Percentiles rank a stretch among this genome's conserved stretches.
phyloP scores from a whole-genome alignment of 2,797 vertebrate genomes.

The Enteromius radiatus region DNA sequence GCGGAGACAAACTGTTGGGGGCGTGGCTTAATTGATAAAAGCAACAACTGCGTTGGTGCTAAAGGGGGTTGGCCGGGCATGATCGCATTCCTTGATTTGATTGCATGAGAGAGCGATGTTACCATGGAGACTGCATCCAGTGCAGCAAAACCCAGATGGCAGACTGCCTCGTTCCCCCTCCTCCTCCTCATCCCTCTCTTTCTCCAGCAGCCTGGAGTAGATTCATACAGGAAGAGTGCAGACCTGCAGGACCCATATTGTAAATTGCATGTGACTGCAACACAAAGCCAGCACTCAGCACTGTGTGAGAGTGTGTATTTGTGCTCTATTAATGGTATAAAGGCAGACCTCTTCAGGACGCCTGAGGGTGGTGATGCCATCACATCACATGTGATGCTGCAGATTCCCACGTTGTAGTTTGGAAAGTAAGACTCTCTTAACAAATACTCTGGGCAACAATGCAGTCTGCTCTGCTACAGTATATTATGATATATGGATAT shows the following conservation, averaged over 20 bases:
- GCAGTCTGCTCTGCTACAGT: background rate
- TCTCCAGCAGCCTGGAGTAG: background rate
- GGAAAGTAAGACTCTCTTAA: slow-evolving; percentile 20
- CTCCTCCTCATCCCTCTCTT: slow-evolving; percentile 9
- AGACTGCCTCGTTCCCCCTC: slow-evolving; percentile 18
- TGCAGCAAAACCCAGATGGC: slow-evolving; percentile 56
- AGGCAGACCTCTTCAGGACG: slow-evolving; percentile 16
- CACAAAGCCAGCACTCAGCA: slow-evolving; percentile 38
- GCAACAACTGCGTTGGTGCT: slow-evolving; percentile 6
- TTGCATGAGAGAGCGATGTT: slow-evolving; percentile 56
- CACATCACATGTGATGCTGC: slow-evolving; percentile 31
- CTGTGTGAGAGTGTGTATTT: background rate
- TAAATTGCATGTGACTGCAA: slow-evolving; percentile 29
- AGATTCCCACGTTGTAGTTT: slow-evolving; percentile 13
- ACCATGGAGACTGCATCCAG: slow-evolving; percentile 64
- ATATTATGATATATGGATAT: background rate
- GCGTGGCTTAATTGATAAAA: slow-evolving; percentile 26
- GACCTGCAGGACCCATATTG: slow-evolving; percentile 22
- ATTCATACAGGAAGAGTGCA: slow-evolving; percentile 23
- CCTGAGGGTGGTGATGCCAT: slow-evolving; percentile 19
- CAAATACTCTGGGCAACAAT: background rate
- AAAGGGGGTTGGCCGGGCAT: slow-evolving; percentile 45
- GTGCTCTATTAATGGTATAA: background rate
- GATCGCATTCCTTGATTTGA: slow-evolving; percentile 51
- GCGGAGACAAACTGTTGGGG: background rate